Percentiles rank a stretch among this genome's conserved stretches.
Evolutionary conservation across 1,140 invertebrate genomes (phyloP).

Genomic region (Homalodisca vitripennis): DNA sequence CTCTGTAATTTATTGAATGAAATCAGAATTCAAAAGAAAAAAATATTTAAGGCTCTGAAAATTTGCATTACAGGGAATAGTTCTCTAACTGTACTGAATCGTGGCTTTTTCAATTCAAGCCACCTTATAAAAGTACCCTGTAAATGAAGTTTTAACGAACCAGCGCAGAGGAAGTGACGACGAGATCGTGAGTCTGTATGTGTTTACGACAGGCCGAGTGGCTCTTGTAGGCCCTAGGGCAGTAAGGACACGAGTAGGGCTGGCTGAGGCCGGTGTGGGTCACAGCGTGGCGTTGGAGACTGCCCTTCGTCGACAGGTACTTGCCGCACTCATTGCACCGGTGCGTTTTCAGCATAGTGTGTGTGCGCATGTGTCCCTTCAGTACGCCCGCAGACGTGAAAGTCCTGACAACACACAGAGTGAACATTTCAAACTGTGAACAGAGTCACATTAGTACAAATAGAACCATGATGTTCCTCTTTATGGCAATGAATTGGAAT

Average conservation of each 20-base stretch:
- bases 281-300: constrained; percentile 62
- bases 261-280: constrained; percentile 59
- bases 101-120: no score
- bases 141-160: no score
- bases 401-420: constrained; percentile 41
- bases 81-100: no score
- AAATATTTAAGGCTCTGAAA: no score
- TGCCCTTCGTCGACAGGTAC: constrained; percentile 62
- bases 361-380: constrained; percentile 61
- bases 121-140: no score
- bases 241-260: constrained; percentile 70
- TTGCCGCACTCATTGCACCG: constrained; percentile 51
- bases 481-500: no score
- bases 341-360: constrained; percentile 51
- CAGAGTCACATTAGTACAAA: no score
- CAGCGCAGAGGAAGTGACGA: not conserved
- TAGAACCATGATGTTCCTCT: no score
- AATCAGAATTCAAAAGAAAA: no score
- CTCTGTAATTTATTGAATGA: no score
- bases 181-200: constrained; percentile 59
- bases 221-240: constrained; percentile 69
- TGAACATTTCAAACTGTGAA: no score
- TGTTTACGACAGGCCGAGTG: constrained; percentile 66
- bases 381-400: constrained; percentile 65
- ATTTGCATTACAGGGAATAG: no score